Base-by-base conservation (phyloP, 2,113 vertebrate species). In the Myotis lucifugus region DNA sequence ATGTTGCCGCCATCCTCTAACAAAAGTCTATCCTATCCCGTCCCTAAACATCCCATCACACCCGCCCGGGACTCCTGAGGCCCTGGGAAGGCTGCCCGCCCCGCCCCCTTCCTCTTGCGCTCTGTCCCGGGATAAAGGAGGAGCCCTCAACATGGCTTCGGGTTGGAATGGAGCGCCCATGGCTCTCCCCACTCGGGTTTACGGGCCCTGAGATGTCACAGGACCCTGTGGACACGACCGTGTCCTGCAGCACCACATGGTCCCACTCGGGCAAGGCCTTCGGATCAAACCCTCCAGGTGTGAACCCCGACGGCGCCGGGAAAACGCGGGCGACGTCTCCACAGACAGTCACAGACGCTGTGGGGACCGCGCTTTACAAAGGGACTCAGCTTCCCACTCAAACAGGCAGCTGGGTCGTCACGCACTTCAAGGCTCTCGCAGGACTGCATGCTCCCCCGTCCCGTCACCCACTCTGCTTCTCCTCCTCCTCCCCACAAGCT, bases 331-430 rank as follows among this genome's bases (percentile, higher is more conserved):
- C 84, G 98, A 98, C 98, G 98, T 98, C 98, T 98, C 98, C 98
- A 97, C 98, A 96, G 98, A 99, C 98, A 98, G 96, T 98, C 98
- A 97, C 98, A 98, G 97, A 98, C 98, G 98, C 98, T 98, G 98
- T 98, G 98, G 98, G 98, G 98, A 98, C 91, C 21, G 88, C 98
- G 98, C 98, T 99, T 98, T 98, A 98, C 98, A 98, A 98, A 98
- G 98, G 95, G 97, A 98, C 97, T 98, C 98, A 95, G 98, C 98
- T 96, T 98, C 97, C 98, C 96, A 98, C 96, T 98, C 98, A 97
- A 98, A 97, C 97, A 98, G 98, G 98, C 98, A 98, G 98, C 98
- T 98, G 98, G 98, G 98, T 97, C 81, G 96, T 98, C 98, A 98
- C 98, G 97, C 98, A 98, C 98, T 98, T 98, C 98, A 98, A 98